Percentiles rank a stretch among this genome's conserved stretches.
Conservation (phyloP, 1,140 invertebrate genomes). For the Tribolium madens region DNA sequence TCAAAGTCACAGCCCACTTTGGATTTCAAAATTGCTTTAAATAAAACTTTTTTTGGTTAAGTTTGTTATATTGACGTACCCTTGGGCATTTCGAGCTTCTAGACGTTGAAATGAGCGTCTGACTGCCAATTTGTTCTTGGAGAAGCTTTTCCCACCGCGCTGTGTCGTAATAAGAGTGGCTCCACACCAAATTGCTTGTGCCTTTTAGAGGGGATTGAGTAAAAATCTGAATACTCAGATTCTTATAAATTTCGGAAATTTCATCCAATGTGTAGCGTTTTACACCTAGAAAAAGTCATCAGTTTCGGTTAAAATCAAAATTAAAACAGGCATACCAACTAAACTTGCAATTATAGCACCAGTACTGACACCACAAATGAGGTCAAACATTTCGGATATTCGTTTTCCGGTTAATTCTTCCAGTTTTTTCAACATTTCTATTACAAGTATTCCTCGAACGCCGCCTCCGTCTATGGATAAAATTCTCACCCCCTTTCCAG, state of each 20-base stretch:
- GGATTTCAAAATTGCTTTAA: too few species aligned
- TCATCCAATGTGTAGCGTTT: conserved; percentile 71
- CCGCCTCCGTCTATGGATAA: conserved; percentile 93
- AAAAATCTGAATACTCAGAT: conserved; percentile 79
- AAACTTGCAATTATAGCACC: conserved; percentile 82
- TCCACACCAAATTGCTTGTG: conserved; percentile 84
- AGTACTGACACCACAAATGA: conserved; percentile 92
- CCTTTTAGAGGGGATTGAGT: conserved; percentile 79
- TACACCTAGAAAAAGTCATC: conserved; percentile 64
- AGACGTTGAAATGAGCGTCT: conserved; percentile 75
- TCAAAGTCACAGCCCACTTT: too few species aligned
- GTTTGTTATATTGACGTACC: too few species aligned
- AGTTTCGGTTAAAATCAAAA: too few species aligned
- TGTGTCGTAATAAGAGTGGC: conserved; percentile 93
- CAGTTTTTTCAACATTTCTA: conserved; percentile 83
- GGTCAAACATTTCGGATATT: conserved; percentile 85
- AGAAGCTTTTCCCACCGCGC: conserved; percentile 86
- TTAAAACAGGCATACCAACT: conserved; percentile 65
- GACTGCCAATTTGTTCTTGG: conserved; percentile 77
- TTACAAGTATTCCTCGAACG: conserved; percentile 83
- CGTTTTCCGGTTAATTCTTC: conserved; percentile 78
- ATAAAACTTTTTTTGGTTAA: too few species aligned
- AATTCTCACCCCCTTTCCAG: conserved; percentile 82
- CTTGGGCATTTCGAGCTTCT: conserved; percentile 74
- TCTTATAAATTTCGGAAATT: conserved; percentile 75